Percentiles rank a stretch among this genome's conserved stretches.
phyloP scores from a whole-genome alignment of 2,113 vertebrate genomes.

The Microcebus lehilahytsara region DNA sequence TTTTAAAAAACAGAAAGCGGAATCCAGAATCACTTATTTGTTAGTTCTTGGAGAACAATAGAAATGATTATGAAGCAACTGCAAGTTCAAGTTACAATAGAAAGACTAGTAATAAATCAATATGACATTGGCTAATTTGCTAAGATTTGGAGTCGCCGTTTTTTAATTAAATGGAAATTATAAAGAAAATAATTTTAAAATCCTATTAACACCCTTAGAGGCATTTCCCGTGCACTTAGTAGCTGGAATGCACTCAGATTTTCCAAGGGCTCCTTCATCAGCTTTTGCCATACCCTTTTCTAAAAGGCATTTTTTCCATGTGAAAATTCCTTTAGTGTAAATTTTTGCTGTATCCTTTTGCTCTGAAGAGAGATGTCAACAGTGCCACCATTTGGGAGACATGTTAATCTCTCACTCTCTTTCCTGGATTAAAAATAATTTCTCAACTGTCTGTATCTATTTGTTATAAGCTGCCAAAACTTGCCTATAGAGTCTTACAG shows the following conservation, averaged over 20 bases:
- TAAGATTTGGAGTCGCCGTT: neutral
- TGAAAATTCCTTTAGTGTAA: neutral
- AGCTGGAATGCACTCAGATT: neutral
- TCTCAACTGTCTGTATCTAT: neutral
- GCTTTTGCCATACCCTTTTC: neutral
- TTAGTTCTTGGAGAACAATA: neutral
- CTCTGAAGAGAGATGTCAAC: constrained; percentile 13
- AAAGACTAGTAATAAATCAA: constrained; percentile 1
- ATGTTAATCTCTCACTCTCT: constrained; percentile 8
- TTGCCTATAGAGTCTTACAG: neutral
- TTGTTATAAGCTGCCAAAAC: neutral
- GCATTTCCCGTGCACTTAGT: neutral
- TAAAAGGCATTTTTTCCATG: neutral
- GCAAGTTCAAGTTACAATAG: neutral
- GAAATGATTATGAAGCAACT: neutral
- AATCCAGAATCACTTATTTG: neutral
- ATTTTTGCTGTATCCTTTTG: neutral
- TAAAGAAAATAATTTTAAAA: neutral
- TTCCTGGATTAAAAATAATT: constrained; percentile 25
- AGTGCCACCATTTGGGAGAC: constrained; percentile 4
- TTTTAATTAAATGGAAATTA: constrained; percentile 28
- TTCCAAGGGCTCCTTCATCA: neutral
- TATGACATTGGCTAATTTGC: neutral
- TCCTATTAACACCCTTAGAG: neutral
- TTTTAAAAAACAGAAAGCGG: neutral